Evolutionary conservation across 2,113 vertebrate species (phyloP), one percentile per base, ranked within the genome.

Genomic region (Siniperca knerii): DNA sequence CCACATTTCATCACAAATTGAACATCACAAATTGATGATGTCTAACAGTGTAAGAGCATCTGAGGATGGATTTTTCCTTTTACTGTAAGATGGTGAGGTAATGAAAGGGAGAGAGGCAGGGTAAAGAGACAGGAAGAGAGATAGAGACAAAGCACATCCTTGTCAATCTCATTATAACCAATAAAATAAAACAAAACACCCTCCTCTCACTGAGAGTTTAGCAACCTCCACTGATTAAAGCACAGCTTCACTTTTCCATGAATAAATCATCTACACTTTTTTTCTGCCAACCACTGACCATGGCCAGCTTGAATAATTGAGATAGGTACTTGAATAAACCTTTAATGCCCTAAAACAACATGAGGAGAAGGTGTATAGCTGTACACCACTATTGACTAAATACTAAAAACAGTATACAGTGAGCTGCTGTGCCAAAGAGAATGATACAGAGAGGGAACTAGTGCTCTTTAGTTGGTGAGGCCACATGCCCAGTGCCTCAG

Each of bases 301-400:
- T 62, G 72, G 83, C 60, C 74, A 25, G 16, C 60, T 52, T 91
- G 80, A 92, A 90, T 89, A 88, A 90, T 87, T 81, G 68, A 93
- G 78, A 62, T 72, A 16, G 57, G 85, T 81, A 61, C 37, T 81
- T 58, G 4, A 87, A 82, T 75, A 76, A 75, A 85, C 78, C 48
- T 90, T 84, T 76, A 77, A 89, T 74, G 44, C 75, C 62, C 71
- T 48, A 64, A 60, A 82, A 70, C n/a, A 77, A 69, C 87, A 61
- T 0, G 18, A 81, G 40, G 37, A 66, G 86, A 71, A n/a, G 21
- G 25, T 37, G 23, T 79, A 54, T 40, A 46, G 62, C 55, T 44
- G 29, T 44, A 48, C 23, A 77, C 71, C 35, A 40, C 52, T 35
- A 16, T 44, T 70, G 40, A 77, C 65, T 75, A 78, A 92, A 83